Percentiles rank a stretch among this genome's conserved stretches.
These are phyloP conservation scores for Physocephala rufipes DNA, from an alignment of 2,888 invertebrate genomes.

Conservation along the genomic window DNA sequence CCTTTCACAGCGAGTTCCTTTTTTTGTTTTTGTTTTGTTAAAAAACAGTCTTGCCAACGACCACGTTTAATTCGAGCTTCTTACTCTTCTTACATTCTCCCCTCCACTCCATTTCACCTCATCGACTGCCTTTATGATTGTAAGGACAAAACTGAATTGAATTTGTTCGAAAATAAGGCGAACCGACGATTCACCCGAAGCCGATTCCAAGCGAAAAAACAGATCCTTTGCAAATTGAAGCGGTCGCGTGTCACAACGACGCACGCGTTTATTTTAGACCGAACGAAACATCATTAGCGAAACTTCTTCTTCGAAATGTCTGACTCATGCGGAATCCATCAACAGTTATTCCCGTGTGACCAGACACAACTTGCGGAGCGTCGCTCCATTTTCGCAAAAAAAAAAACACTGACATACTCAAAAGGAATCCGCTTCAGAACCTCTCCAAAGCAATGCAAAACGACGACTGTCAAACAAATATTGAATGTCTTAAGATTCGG, in stretches of 20 bases:
- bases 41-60: conserved; percentile 4
- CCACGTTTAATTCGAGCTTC: background rate
- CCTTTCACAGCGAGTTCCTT: conserved; percentile 1
- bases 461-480: conserved; percentile 22
- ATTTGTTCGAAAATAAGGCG: background rate
- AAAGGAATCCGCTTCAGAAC: background rate
- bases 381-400: background rate
- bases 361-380: background rate
- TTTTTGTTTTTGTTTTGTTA: too few relatives aligned
- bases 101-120: background rate
- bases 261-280: background rate
- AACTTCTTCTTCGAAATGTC: background rate
- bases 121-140: background rate
- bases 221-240: conserved; percentile 2
- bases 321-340: conserved; percentile 24
- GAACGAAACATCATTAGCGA: background rate
- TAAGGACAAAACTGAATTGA: conserved; percentile 18
- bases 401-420: background rate
- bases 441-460: conserved; percentile 16
- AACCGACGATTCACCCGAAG: conserved; percentile 6
- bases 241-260: conserved; percentile 19
- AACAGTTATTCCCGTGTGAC: conserved; percentile 20
- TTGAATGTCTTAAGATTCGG: conserved; percentile 21
- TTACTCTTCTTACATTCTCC: background rate
- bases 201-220: conserved; percentile 23